A percentile compares a stretch with the other conserved stretches of the same genome.
Conservation (phyloP, 2,888 invertebrate species). For the Tholera decimalis region DNA sequence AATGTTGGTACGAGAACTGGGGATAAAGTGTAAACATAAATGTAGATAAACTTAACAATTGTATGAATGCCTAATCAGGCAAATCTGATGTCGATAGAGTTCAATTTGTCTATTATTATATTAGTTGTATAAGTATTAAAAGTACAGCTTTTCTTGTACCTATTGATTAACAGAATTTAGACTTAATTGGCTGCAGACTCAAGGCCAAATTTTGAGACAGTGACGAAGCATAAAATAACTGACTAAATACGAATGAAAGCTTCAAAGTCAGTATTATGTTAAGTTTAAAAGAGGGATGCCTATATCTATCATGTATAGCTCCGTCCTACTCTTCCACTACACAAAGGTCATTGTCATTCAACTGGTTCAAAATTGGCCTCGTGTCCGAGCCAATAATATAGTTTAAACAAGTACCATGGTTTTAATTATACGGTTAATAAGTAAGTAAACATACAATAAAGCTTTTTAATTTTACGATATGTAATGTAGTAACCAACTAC, state of each 20-base stretch:
- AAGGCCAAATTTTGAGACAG: background rate
- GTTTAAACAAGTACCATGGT: background rate
- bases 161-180: background rate
- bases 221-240: too few species aligned
- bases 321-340: background rate
- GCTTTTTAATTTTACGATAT: conserved; percentile 37
- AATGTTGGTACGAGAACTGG: too few species aligned
- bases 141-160: background rate
- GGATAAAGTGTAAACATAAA: too few species aligned
- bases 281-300: background rate
- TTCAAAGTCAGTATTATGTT: background rate
- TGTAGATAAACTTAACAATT: conserved; percentile 12
- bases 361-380: background rate
- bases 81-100: background rate
- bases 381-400: background rate
- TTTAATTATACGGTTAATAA: background rate
- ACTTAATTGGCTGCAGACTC: background rate
- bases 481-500: conserved; percentile 41
- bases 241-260: background rate
- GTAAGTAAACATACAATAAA: conserved; percentile 10
- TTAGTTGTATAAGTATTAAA: conserved; percentile 1
- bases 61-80: background rate
- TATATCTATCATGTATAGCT: background rate
- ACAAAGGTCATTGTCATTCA: background rate
- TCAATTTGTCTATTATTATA: background rate